Evolutionary conservation across 2,888 invertebrate species (phyloP).

Genomic region (Cantharis lateralis): DNA sequence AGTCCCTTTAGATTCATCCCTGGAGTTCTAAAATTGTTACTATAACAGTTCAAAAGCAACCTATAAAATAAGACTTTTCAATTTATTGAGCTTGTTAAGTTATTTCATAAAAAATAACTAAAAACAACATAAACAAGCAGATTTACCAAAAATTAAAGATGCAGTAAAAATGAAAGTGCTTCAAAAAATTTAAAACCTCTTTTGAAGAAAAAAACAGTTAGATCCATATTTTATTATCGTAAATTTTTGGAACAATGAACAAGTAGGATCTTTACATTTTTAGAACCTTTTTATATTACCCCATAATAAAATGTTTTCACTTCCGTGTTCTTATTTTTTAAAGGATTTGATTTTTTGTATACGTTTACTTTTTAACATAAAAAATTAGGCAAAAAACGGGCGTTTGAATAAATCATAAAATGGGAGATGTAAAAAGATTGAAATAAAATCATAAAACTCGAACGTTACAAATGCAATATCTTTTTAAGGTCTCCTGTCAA

Average conservation of each 20-base stretch:
- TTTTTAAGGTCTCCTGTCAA: constrained; percentile 24
- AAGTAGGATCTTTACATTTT: background rate
- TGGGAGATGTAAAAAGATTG: background rate
- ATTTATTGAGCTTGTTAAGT: background rate
- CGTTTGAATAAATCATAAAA: background rate
- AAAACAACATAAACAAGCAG: no score
- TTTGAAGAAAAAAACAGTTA: background rate
- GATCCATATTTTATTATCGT: background rate
- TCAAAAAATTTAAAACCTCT: background rate
- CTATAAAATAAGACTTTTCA: background rate
- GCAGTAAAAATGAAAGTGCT: background rate
- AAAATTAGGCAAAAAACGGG: background rate
- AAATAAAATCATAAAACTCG: constrained; percentile 8
- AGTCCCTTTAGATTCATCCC: constrained; percentile 25
- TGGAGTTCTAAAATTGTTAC: constrained; percentile 1
- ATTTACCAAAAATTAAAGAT: background rate
- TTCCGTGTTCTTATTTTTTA: background rate
- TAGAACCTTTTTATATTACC: background rate
- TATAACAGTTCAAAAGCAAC: background rate
- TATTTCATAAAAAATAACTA: no score
- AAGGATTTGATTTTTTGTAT: background rate
- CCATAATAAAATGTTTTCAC: background rate
- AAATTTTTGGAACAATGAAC: background rate
- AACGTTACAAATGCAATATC: constrained; percentile 21
- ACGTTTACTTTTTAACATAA: background rate